Percentiles rank a stretch among this genome's conserved stretches.
These are phyloP conservation scores for Ceratotherium simum DNA, from an alignment of 2,113 vertebrate genomes.

Conservation along the genomic window DNA sequence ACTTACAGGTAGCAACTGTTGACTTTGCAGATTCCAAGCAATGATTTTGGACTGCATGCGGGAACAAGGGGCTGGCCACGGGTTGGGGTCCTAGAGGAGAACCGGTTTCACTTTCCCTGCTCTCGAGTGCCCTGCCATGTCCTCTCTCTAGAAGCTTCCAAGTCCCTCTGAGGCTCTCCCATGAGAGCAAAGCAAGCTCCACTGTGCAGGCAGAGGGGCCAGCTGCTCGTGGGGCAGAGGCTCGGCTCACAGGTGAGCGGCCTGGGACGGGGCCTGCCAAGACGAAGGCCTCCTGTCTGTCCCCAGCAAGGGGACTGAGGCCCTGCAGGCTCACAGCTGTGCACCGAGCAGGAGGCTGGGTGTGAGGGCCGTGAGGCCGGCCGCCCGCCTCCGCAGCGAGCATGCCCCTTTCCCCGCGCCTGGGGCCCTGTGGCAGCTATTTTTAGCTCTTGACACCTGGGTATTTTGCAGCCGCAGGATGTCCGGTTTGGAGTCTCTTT, in stretches of 20 bases:
- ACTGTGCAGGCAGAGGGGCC: neutral
- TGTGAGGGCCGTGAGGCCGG: neutral
- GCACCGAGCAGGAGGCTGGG: neutral
- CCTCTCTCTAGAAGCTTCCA: neutral
- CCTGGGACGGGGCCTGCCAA: neutral
- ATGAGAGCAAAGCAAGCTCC: neutral
- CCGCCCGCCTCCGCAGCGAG: neutral
- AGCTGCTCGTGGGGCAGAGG: neutral
- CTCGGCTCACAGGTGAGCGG: neutral
- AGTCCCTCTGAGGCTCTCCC: neutral
- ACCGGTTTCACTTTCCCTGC: neutral
- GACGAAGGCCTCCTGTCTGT: neutral
- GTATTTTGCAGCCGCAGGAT: conserved; percentile 88
- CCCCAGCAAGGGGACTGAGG: neutral
- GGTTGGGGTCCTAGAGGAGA: neutral
- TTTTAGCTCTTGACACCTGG: conserved; percentile 88
- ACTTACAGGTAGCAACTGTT: neutral
- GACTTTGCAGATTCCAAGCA: neutral
- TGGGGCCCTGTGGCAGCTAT: conserved; percentile 78
- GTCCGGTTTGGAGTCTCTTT: conserved; percentile 89
- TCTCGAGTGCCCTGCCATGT: neutral
- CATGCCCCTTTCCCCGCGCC: conserved; percentile 39
- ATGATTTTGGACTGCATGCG: neutral
- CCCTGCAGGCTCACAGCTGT: neutral
- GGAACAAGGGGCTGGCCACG: neutral